Conservation (phyloP, 2,797 vertebrate species). For the Myotis myotis region DNA sequence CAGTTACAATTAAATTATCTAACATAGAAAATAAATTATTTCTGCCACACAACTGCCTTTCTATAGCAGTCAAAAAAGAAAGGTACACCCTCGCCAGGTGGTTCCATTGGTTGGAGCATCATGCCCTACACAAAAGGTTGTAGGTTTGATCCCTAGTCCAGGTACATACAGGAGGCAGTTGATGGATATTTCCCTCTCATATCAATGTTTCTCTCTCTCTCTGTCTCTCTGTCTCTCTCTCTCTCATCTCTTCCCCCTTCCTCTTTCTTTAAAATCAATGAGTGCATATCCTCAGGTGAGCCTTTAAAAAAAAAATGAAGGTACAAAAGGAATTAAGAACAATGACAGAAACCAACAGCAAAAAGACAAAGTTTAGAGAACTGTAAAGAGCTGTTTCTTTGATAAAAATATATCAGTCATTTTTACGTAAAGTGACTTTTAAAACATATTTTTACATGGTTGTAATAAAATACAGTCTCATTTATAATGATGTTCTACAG, state of each 20-base stretch:
- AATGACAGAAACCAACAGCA: slow-evolving; percentile 28
- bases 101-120: not conserved
- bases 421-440: slow-evolving; percentile 46
- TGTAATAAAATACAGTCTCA: slow-evolving; percentile 40
- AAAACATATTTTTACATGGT: slow-evolving; percentile 30
- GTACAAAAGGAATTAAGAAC: not conserved
- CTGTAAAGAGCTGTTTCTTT: not conserved
- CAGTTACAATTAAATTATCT: slow-evolving; percentile 4
- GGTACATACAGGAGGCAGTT: not conserved
- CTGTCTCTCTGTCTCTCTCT: not conserved
- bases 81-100: not conserved
- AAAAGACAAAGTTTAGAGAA: not conserved
- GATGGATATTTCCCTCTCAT: not conserved
- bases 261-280: not conserved
- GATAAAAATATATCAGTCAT: slow-evolving; percentile 15
- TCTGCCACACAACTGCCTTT: not conserved
- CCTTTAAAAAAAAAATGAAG: not conserved
- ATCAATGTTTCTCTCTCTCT: not conserved
- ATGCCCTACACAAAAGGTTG: not conserved
- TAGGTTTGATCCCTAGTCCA: too few relatives aligned
- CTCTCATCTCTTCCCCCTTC: not conserved
- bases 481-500: not conserved
- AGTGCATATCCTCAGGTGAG: not conserved
- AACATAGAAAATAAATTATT: slow-evolving; percentile 14
- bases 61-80: slow-evolving; percentile 17